These are phyloP conservation scores for Calidris pygmaea DNA, from an alignment of 2,113 vertebrate genomes.

Conservation along the genomic window DNA sequence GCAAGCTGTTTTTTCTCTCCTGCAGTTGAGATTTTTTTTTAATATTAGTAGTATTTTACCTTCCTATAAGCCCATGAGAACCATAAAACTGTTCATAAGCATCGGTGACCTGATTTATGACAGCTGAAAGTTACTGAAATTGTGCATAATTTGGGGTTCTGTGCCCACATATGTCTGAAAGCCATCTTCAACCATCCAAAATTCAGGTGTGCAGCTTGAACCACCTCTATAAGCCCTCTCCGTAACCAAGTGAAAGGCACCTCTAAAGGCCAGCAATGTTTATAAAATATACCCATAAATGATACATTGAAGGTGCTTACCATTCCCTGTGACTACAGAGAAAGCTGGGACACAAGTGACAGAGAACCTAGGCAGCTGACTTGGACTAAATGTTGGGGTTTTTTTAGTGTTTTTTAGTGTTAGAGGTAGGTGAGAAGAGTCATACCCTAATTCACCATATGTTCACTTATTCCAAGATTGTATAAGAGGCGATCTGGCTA, in stretches of 20 bases:
- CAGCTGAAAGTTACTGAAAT: not conserved
- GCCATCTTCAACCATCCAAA: not conserved
- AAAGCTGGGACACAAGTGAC: not conserved
- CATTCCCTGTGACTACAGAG: not conserved
- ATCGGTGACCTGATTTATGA: not conserved
- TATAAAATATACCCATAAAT: not conserved
- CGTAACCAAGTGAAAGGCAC: not conserved
- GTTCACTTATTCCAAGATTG: not conserved
- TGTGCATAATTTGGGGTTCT: not conserved
- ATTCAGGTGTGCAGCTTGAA: not conserved
- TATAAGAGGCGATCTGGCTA: not conserved
- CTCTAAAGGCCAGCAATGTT: not conserved
- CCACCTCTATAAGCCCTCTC: not conserved
- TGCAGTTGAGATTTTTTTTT: not conserved
- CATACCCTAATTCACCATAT: not conserved
- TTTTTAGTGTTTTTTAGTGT: not conserved
- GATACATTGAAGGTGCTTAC: not conserved
- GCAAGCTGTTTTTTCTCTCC: not conserved
- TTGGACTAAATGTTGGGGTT: not conserved
- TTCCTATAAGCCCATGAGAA: not conserved
- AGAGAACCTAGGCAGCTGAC: not conserved
- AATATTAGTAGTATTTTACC: not conserved
- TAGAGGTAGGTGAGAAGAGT: not conserved
- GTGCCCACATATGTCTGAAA: not conserved
- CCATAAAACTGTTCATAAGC: not conserved